These are phyloP conservation scores for Aphis craccivora DNA, from an alignment of 1,140 invertebrate genomes.

Conservation along the genomic window DNA sequence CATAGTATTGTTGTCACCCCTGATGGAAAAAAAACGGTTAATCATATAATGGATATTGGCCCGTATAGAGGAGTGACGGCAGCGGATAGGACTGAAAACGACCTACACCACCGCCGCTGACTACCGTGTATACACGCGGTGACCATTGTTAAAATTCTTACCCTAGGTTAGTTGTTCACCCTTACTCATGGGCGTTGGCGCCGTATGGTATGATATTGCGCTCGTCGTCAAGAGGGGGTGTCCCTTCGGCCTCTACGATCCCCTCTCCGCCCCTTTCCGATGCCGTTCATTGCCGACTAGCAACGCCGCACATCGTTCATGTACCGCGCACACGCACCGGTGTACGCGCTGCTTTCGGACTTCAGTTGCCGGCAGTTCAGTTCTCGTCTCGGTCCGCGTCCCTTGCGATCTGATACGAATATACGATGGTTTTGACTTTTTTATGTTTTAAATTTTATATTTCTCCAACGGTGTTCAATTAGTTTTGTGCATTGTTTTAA, in stretches of 20 bases:
- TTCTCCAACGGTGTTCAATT: not conserved
- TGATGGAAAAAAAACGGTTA: conserved; percentile 44
- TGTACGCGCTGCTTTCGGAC: not conserved
- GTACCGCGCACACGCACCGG: not conserved
- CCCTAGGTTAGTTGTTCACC: conserved; percentile 56
- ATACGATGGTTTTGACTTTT: not conserved
- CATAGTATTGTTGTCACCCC: conserved; percentile 45
- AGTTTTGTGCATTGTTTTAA: not conserved
- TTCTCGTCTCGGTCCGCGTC: conserved; percentile 5
- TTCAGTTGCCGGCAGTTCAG: conserved; percentile 1
- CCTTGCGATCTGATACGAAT: not conserved
- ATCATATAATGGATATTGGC: conserved; percentile 40
- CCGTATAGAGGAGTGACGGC: not conserved
- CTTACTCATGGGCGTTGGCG: conserved; percentile 56
- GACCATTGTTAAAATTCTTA: conserved; percentile 57
- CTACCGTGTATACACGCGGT: not conserved
- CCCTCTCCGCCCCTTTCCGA: not conserved
- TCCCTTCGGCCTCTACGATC: conserved; percentile 11
- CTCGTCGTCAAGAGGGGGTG: conserved; percentile 16
- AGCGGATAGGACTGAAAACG: not conserved
- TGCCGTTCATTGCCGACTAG: conserved; percentile 15
- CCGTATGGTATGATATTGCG: not conserved
- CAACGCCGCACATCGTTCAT: not conserved
- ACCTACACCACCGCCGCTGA: conserved; percentile 13
- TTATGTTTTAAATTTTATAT: not conserved